Base-by-base conservation (phyloP, 2,888 invertebrate species). In the Hyppa rectilinea region DNA sequence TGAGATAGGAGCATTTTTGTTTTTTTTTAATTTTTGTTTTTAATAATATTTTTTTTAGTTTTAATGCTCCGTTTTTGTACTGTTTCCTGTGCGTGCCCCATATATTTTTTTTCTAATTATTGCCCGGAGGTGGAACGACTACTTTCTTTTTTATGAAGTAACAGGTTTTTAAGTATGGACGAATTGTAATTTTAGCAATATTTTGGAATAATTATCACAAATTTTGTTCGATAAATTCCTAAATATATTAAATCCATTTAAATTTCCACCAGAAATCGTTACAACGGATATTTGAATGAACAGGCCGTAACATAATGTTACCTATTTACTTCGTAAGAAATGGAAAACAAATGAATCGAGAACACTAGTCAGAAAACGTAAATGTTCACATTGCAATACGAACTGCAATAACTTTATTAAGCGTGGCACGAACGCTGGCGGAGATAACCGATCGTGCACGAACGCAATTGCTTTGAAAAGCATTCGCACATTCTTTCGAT, bases 341-440 rank as follows among this genome's bases (percentile, higher is more conserved):
- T 55, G 1, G 31, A 55, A 49, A 66, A 66, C 40, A 65, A 56
- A 26, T 55, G n/a, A 67, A 45, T 36, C 17, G 23, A 23, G 4
- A 53, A 53, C 3, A 31, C 31, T 52, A 31, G 17, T 43, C 36
- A 29, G 14, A 34, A 52, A 52, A 63, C 56, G 36, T n/a, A 61
- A 26, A 45, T 45, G 55, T 67, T 56, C 60, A 40, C 52, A 63
- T 65, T 65, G 64, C 71, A 71, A 47, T 45, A 23, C 34, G 50
- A 62, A 65, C 47, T 72, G 61, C 67, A 71, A 64, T 70, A 80
- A 71, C 71, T 77, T 74, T 67, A 50, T 36, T 67, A 75, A 68
- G 47, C 53, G 34, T 50, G 49, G 31, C 65, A 79, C 81, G 74
- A 80, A 61, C 38, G 20, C 36, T 55, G 40, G 38, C 69, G 78